These are phyloP conservation scores for Crocallis elinguaria DNA, from an alignment of 2,888 invertebrate species.

Conservation along the genomic window DNA sequence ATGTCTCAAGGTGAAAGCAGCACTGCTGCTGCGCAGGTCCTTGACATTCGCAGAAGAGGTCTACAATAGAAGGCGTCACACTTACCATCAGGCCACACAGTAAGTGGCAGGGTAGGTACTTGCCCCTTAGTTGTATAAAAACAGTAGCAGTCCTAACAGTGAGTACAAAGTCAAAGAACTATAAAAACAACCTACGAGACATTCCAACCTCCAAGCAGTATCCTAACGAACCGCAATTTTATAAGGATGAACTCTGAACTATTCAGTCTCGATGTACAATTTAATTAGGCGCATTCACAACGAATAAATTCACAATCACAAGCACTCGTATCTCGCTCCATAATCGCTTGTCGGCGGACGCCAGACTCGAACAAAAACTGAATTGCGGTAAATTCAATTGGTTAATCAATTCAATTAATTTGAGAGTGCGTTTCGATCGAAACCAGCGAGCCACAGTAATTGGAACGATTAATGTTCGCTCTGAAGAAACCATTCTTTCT, in stretches of 20 bases:
- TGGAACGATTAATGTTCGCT: conserved; percentile 72
- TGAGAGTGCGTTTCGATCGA: conserved; percentile 63
- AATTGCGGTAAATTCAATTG: conserved; percentile 75
- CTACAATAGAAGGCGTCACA: no score
- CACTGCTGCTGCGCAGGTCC: no score
- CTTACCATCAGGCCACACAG: no score
- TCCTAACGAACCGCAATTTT: conserved; percentile 1
- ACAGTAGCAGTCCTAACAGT: no score
- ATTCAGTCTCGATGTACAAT: conserved; percentile 5
- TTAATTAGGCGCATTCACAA: conserved; percentile 18
- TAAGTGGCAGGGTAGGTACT: no score
- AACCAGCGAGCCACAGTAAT: conserved; percentile 59
- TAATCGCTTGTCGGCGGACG: conserved; percentile 43
- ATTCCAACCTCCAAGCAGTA: neutral
- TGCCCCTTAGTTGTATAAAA: no score
- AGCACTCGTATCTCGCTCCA: conserved; percentile 11
- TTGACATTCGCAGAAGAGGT: no score
- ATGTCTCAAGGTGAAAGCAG: no score
- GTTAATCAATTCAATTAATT: conserved; percentile 81
- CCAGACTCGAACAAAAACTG: conserved; percentile 60
- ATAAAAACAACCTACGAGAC: no score
- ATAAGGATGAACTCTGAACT: conserved; percentile 6
- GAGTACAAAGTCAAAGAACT: no score
- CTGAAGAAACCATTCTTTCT: conserved; percentile 69
- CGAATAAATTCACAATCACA: conserved; percentile 21